Evolutionary conservation across 2,797 vertebrate species (phyloP).

Genomic region (Myotis vivesi): DNA sequence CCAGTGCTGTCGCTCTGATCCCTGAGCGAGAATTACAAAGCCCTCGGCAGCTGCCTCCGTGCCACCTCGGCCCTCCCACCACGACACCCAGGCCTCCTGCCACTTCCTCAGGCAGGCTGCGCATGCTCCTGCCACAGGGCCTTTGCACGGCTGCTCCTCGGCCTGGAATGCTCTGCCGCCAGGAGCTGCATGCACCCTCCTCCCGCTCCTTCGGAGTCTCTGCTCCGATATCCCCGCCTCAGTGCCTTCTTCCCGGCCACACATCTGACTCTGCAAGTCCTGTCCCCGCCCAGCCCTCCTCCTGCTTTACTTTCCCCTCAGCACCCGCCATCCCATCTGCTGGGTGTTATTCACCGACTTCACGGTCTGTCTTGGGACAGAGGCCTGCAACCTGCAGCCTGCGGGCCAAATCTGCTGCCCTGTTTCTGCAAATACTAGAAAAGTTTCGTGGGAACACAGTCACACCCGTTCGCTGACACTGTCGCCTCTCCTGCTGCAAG

Average conservation of each 20-base stretch:
- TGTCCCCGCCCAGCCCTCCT: not conserved
- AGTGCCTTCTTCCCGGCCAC: not conserved
- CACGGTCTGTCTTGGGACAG: not conserved
- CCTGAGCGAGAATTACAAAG: not conserved
- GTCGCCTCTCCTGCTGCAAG: too few species aligned
- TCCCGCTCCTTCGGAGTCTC: not conserved
- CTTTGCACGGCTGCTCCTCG: not conserved
- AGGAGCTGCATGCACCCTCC: not conserved
- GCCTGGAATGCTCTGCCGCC: not conserved
- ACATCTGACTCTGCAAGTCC: not conserved
- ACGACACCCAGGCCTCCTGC: not conserved
- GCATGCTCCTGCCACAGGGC: rapidly evolving
- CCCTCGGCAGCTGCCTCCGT: not conserved
- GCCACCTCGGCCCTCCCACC: too few species aligned
- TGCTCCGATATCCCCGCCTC: not conserved
- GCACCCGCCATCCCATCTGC: not conserved
- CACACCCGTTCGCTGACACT: too few species aligned
- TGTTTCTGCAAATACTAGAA: not conserved
- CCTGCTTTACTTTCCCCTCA: not conserved
- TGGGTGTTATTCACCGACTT: not conserved
- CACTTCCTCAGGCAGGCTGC: not conserved
- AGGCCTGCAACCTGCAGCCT: not conserved
- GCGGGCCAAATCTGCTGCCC: not conserved
- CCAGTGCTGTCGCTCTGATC: not conserved
- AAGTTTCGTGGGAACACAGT: not conserved